Base-by-base conservation (phyloP, 2,888 invertebrate species). In the Leptopterna dolabrata region DNA sequence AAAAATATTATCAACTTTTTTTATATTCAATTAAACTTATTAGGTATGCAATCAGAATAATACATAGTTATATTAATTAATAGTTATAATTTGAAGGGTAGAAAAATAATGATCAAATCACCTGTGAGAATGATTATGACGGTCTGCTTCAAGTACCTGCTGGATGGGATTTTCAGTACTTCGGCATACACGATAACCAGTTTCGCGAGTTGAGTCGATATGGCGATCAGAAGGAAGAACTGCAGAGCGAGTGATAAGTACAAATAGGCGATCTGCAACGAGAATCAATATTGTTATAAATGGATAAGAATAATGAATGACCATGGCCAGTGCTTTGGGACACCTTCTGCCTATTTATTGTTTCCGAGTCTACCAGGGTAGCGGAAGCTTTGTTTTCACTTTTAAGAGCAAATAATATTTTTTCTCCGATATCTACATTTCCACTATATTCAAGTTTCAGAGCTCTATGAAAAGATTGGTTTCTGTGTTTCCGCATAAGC, bases 201-300 rank as follows among this genome's bases (percentile, higher is more conserved):
- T 91, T 95, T 95, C 51, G 95, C 95, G 88, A 95, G 93, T 89
- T 95, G 94, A 29, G 95, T 95, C 7, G 95, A 95, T 91, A 95
- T 93, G 0, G 94, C 94, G 16, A 95, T 92, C 91, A 95, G 93
- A 90, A 95, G 92, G 92, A 95, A 93, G 71, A 94, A 93, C 91
- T 95, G 94, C 90, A 95, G 92, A 87, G 93, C 93, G 90, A 94
- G 94, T 90, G 94, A 94, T 89, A 94, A 93, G 90, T 94, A 92
- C 84, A 94, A 93, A 90, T 93, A 94, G 89, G 93, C 93, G 90
- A 93, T 93, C 95, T 95, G 91, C 76, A 92, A 92, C 88, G 89
- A 88, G 73, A 27, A 51, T 24, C 0, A 55, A 43, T 11, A 55
- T 3, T 16, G 24, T 36, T 7, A 19, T 7, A 78, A 43, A 43